Base-by-base conservation (phyloP, 2,113 vertebrate species). In the Ptyas mucosa region DNA sequence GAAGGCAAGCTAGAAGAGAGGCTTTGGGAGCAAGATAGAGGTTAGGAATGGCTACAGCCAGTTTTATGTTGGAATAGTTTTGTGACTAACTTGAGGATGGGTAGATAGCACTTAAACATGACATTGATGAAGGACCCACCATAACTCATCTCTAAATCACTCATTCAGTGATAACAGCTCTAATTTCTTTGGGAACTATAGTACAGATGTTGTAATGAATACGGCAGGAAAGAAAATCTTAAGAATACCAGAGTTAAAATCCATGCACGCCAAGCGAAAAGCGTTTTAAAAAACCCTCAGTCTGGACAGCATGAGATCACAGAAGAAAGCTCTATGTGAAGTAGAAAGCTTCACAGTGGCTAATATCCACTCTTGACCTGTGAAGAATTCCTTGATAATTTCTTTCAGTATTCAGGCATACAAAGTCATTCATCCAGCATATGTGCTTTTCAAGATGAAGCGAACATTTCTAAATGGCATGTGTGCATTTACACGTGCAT, bases 101-200 rank as follows among this genome's bases (percentile, higher is more conserved):
- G 18, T 81, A 81, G 34, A 39, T 81, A 81, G 15, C 15, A 39
- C 34, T 20, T 39, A 81, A 81, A 39, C 34, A 20, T 39, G 69
- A 81, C 69, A 39, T 20, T 20, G 18, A 8, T 34, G n/a, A 81
- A 18, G 6, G n/a, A 81, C n/a, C 15, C 6, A 34, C 15, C 69
- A 39, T 81, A 81, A 81, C 15, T 81, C 15, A 89, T 95, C 81
- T 34, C 34, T 49, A 87, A 81, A 87, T 23, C 91, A 53, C 58
- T 61, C 46, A 85, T 95, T 15, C 29, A 91, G 93, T 39, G 34
- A 81, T 81, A 81, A 39, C 18, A 81, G 94, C 21, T 93, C 93
- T 94, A 91, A 94, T 87, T 92, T 0, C 89, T 93, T 95, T 88
- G 12, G 90, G 20, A 93, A 93, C 43, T 87, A 1, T 43, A 92